phyloP scores from a whole-genome alignment of 2,797 vertebrate species.

The Ateles fusciceps region DNA sequence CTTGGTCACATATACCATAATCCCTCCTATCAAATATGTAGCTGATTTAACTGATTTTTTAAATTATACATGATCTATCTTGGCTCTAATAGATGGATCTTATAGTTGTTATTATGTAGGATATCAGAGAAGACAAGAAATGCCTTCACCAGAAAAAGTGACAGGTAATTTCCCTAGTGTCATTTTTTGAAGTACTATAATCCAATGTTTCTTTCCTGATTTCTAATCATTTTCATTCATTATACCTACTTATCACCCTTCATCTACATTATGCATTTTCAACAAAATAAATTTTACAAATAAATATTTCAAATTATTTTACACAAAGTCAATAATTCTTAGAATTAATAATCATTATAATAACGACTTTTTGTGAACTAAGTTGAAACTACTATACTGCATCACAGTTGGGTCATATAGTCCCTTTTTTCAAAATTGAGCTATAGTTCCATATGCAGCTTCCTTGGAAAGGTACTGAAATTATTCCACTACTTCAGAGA shows the following conservation, averaged over 20 bases:
- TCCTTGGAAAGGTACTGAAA: constrained; percentile 39
- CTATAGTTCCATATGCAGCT: neutral
- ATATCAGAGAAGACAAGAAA: constrained; percentile 26
- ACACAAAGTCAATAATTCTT: neutral
- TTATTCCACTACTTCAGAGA: neutral
- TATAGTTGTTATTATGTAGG: constrained; percentile 19
- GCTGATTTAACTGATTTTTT: constrained; percentile 12
- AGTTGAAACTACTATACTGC: constrained; percentile 8
- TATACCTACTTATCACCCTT: neutral
- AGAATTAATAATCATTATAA: neutral
- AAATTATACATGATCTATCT: neutral
- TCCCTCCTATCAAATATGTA: neutral
- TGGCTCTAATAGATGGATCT: neutral
- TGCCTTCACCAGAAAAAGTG: constrained; percentile 20
- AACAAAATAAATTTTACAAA: constrained; percentile 9
- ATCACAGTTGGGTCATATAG: neutral
- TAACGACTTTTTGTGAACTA: neutral
- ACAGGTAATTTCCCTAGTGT: constrained; percentile 53
- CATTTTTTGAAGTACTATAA: constrained; percentile 50
- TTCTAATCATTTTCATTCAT: constrained; percentile 37
- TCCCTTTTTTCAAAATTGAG: neutral
- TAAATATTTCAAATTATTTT: constrained; percentile 12
- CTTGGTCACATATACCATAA: neutral
- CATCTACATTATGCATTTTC: neutral
- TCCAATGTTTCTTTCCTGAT: neutral